Percentiles rank a stretch among this genome's conserved stretches.
Conservation (phyloP, 2,888 invertebrate genomes). For the Patella depressa region DNA sequence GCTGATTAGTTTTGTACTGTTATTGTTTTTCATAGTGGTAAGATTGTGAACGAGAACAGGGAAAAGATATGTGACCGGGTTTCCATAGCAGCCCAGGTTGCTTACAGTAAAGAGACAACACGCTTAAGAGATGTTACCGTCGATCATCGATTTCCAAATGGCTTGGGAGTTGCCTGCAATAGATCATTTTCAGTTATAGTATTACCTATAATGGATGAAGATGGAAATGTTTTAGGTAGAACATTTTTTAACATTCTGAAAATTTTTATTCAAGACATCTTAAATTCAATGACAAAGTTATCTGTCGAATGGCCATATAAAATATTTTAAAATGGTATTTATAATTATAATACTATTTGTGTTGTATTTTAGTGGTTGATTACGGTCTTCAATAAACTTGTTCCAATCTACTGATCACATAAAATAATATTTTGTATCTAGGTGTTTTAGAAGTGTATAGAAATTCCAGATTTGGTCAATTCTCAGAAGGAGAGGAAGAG, state of each 20-base stretch:
- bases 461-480: conserved; percentile 70
- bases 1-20: too few species aligned
- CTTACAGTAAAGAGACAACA: conserved; percentile 63
- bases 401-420: background rate
- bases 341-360: background rate
- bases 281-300: background rate
- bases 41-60: conserved; percentile 39
- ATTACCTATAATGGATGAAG: conserved; percentile 78
- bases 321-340: background rate
- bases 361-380: too few species aligned
- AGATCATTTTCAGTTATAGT: conserved; percentile 68
- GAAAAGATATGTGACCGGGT: conserved; percentile 54
- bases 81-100: conserved; percentile 70
- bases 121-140: conserved; percentile 54
- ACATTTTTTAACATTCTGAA: background rate
- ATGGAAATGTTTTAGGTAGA: conserved; percentile 76
- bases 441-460: conserved; percentile 82
- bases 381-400: too few species aligned
- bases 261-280: too few species aligned
- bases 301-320: background rate
- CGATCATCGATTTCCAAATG: conserved; percentile 75
- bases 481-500: conserved; percentile 81
- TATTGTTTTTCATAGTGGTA: conserved; percentile 40
- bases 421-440: conserved; percentile 26
- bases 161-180: conserved; percentile 60